Base-by-base conservation (phyloP, 2,797 vertebrate species). In the Smutsia gigantea region DNA sequence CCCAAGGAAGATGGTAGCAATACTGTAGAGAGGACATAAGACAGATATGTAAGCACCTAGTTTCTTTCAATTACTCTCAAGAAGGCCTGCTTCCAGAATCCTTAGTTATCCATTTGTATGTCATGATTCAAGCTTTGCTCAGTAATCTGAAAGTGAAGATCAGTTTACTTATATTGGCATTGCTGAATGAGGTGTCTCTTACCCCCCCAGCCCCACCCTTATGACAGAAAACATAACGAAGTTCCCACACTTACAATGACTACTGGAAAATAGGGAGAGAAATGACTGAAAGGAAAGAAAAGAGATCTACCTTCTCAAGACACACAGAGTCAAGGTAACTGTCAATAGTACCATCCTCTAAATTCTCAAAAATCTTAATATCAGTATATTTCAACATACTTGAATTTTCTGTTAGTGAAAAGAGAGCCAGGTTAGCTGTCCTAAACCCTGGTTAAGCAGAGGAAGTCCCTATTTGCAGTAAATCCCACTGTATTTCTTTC, bases 1-100 rank as follows among this genome's bases (percentile, higher is more conserved):
- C 57, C 71, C 63, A 66, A 82, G 85, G 61, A 92, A 92, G 68
- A 66, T 66, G 53, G 27, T 3, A 95, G 27, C 61, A 77, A 53
- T 69, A 82, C 29, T 29, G 25, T 42, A 71, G 46, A 84, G n/a
- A 94, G 27, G 75, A 74, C 95, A 55, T n/a, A 4, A 61, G 39
- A 77, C 64, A 90, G 79, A 95, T 93, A 93, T 71, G 27, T 42
- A 92, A 78, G 68, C 64, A 86, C 14, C 49, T 37, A 68, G 49
- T n/a, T 61, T 14, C 29, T 95, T 39, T 86, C 81, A 92, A 39
- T 87, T 55, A 87, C 61, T 93, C 71, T 94, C 46, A 96, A 93
- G 81, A 88, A 96, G 61, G 19, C 18, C 57, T 87, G 15, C 31
- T 93, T 92, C 77, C 49, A 42, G 92, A 85, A 87, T 90, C 89